Evolutionary conservation across 2,113 vertebrate genomes (phyloP), one percentile per base, ranked within the genome.

Genomic region (Marmota flaviventris): DNA sequence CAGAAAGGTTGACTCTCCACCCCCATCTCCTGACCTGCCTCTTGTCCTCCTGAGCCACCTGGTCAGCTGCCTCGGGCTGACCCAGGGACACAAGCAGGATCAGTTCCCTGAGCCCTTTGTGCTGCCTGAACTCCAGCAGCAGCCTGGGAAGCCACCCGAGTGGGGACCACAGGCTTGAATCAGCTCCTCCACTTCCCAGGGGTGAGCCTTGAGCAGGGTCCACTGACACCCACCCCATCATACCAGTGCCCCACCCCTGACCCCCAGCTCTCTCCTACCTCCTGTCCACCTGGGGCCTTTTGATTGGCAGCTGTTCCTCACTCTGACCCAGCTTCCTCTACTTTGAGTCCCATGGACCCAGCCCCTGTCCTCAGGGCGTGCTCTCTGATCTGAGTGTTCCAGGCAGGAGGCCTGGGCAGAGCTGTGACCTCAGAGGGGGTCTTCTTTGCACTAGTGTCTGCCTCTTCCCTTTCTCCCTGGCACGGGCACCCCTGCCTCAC

Each of bases 101-200:
- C 20, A 5, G 51, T 12, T 17, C 20, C 22, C 14, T 56, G 65
- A 89, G 25, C 7, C 12, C 3, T 65, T 77, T 69, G 18, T 42
- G 75, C 37, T 18, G 4, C 8, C 12, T 58, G 29, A 20, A 8
- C 24, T 34, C 22, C 1, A 8, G 25, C 73, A 75, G 5, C 27
- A 63, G 45, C 29, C 42, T 22, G 12, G 13, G 32, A 39, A 73
- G 39, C 51, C 5, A 1, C 2, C n/a, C 8, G 25, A n/a, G 11
- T 25, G 4, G 18, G 67, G 22, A 14, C 0, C 8, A 7, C 34
- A n/a, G 8, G 3, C 42, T 72, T 70, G 53, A 85, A 13, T 3
- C 0, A 51, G 14, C 9, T 32, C 11, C 1, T 2, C 24, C 34
- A 8, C 1, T 1, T 17, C 9, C 5, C 34, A 77, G 14, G 3